phyloP scores from a whole-genome alignment of 2,113 vertebrate species.

The Isichthys henryi region DNA sequence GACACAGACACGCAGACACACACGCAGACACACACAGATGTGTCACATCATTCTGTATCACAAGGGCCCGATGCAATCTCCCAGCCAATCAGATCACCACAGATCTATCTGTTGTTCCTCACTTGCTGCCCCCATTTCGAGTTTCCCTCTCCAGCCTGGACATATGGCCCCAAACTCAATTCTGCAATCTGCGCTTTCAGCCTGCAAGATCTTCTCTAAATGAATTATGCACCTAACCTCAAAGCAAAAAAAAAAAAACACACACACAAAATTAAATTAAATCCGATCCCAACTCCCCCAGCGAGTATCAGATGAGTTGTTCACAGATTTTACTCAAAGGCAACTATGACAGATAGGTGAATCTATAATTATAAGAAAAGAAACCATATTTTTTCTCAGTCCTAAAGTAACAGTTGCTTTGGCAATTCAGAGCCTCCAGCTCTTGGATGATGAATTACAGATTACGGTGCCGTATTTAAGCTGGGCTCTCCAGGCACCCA shows the following conservation, averaged over 20 bases:
- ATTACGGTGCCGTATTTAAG: neutral
- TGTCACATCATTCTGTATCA: neutral
- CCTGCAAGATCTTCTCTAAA: constrained; percentile 9
- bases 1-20: neutral
- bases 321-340: neutral
- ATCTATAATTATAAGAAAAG: neutral
- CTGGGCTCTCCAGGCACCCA: neutral
- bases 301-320: neutral
- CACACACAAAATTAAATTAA: neutral
- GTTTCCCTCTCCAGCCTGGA: neutral
- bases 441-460: neutral
- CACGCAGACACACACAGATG: neutral
- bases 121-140: neutral
- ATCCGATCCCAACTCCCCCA: neutral
- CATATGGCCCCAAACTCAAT: neutral
- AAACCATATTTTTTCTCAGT: neutral
- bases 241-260: neutral
- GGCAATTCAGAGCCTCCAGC: neutral
- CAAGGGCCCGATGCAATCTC: neutral
- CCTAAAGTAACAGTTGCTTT: neutral
- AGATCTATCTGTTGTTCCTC: neutral
- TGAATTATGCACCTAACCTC: constrained; percentile 10
- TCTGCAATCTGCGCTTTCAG: constrained; percentile 14
- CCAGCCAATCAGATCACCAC: neutral
- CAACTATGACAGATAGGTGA: neutral